These are phyloP conservation scores for Meteorus cinctellus DNA, from an alignment of 2,888 invertebrate genomes.

Conservation along the genomic window DNA sequence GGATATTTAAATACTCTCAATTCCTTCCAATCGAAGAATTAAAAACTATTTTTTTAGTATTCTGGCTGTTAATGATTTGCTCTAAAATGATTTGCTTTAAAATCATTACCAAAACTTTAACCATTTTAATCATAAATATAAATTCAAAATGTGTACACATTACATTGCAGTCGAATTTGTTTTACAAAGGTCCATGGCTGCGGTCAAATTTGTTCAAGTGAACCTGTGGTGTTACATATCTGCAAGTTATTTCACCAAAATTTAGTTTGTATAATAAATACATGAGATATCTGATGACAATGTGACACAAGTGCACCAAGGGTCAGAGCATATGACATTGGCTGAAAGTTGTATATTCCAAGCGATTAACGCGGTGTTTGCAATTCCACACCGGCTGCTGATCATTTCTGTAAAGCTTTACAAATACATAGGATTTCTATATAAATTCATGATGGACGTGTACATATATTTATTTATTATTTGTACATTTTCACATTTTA, in stretches of 20 bases:
- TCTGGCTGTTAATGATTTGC: too few relatives aligned
- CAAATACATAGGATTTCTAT: neutral
- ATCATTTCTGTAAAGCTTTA: neutral
- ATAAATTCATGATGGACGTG: neutral
- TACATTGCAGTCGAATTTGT: too few relatives aligned
- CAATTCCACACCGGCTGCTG: constrained; percentile 13
- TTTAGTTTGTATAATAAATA: constrained; percentile 36
- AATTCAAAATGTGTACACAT: too few relatives aligned
- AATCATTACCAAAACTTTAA: too few relatives aligned
- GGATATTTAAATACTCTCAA: too few relatives aligned
- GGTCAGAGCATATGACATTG: constrained; percentile 38
- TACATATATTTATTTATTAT: neutral
- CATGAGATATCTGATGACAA: constrained; percentile 20
- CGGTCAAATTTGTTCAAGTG: constrained; percentile 34
- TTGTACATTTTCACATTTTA: neutral
- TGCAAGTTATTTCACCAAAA: constrained; percentile 10
- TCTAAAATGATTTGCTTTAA: too few relatives aligned
- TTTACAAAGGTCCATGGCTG: neutral
- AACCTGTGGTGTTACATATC: neutral
- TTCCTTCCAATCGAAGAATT: too few relatives aligned
- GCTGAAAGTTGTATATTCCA: constrained; percentile 37
- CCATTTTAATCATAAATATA: too few relatives aligned
- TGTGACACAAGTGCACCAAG: constrained; percentile 26
- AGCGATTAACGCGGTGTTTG: constrained; percentile 36
- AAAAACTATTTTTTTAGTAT: too few relatives aligned